phyloP scores from a whole-genome alignment of 2,113 vertebrate genomes.

The Otocyon megalotis region DNA sequence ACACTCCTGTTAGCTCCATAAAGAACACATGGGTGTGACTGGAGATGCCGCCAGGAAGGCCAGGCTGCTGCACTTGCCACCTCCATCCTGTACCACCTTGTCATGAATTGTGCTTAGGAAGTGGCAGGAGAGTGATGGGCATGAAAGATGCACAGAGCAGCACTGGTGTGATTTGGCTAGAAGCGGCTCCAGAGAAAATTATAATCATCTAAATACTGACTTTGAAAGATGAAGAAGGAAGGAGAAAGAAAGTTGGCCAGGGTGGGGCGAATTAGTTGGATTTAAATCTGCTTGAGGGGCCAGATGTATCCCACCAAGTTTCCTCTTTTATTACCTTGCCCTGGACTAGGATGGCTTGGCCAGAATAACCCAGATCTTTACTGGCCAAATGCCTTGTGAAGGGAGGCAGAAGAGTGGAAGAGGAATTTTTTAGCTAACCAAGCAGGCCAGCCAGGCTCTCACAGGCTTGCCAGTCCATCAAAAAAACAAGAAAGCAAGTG shows the following conservation, averaged over 20 bases:
- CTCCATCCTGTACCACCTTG: not conserved
- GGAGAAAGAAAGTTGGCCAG: not conserved
- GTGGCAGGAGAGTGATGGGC: not conserved
- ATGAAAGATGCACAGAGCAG: not conserved
- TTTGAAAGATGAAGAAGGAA: not conserved
- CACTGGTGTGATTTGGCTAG: not conserved
- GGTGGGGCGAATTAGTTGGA: not conserved
- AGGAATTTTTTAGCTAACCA: not conserved
- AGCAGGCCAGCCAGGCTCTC: not conserved
- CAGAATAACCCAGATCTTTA: not conserved
- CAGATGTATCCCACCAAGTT: not conserved
- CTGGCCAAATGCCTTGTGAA: not conserved
- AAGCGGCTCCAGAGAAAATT: not conserved
- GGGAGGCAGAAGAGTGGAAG: not conserved
- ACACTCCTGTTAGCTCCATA: not conserved
- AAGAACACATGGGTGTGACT: not conserved
- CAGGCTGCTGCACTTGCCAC: not conserved
- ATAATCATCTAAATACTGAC: not conserved
- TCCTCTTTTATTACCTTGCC: not conserved
- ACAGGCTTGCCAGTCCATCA: not conserved
- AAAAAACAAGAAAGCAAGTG: not conserved
- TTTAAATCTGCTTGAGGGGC: not conserved
- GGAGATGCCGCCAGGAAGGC: not conserved
- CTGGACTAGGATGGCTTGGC: not conserved
- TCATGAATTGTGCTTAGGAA: not conserved